Base-by-base conservation (phyloP, 92 coral and sea anemone species). In the Porites rus region DNA sequence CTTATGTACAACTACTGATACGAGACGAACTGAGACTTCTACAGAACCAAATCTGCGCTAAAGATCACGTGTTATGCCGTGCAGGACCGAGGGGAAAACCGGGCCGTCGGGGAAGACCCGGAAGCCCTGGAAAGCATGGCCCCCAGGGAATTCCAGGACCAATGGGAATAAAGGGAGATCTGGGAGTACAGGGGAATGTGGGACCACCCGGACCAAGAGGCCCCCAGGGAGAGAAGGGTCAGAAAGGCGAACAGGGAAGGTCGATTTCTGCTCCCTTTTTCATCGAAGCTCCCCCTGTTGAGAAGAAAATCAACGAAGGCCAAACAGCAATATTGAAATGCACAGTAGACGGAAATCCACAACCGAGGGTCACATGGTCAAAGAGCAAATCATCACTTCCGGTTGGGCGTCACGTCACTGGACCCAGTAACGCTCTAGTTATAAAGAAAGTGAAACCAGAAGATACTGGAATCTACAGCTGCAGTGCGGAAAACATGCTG, bases 101-200 rank as follows among this genome's bases (percentile, higher is more conserved):
- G 1, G 93, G 93, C 46, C 28, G 79, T 67, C 63, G 38, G 0
- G 93, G 93, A 12, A 76, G 70, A 24, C 71, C 81, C 16, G 94
- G 94, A 21, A 74, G 86, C 52, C 77, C 88, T 1, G 94, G 94
- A 20, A 91, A 84, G 79, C 89, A 88, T 66, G 94, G 94, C 6
- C 91, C 94, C 9, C 68, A 25, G 68, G 94, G 94, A 52, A 58
- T 75, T 19, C 68, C 25, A 18, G 93, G 93, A 68, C 69, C 75
- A 13, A 17, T 43, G 50, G 93, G 93, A 7, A 62, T 72, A 4
- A 69, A 62, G 64, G 90, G 90, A 17, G 69, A 13, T 6, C 89
- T 54, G n/a, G 66, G 66, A 62, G 66, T 62, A 62, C 66, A 18
- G 66, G 66, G 66, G 0, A 8, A 62, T 62, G 7, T 13, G 17